Base-by-base conservation (phyloP, 2,797 vertebrate species). In the Aulostomus chinensis region DNA sequence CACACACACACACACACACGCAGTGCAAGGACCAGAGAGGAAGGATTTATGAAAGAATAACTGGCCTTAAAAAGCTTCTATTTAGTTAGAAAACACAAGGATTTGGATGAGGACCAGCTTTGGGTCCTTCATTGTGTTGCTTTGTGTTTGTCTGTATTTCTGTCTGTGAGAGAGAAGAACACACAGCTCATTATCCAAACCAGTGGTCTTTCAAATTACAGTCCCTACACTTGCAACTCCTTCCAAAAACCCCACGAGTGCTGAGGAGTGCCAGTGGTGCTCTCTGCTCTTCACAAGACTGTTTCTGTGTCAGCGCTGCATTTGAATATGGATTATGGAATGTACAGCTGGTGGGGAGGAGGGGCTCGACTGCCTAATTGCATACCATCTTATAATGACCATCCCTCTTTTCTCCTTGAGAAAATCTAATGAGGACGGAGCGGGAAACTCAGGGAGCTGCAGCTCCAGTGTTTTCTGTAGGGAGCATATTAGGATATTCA, bases 301-400 rank as follows among this genome's bases (percentile, higher is more conserved):
- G 53, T 64, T 78, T 75, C 49, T 83, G 49, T 54, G 60, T 76
- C 72, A 72, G 53, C 2, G 34, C 47, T 57, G 41, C 57, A 60
- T 73, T 64, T 78, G 70, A 81, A 83, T 77, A 76, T 84, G 68
- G 72, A 84, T 83, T 77, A 76, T 76, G 48, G 68, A 58, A 74
- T 68, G 58, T 77, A 56, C 52, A 62, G 61, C 66, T 76, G 58
- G 45, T 25, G 17, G 48, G 57, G 62, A 64, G 59, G 64, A 60
- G 59, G 55, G 32, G 55, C n/a, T 49, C 22, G 58, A 55, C 57
- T 47, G 46, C 45, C 57, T 86, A 76, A 85, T 82, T 82, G 76
- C 59, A 64, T 35, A 26, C 57, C 10, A n/a, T 37, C 45, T 78
- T 78, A 58, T 78, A 82, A 83, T 80, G 70, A 78, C 61, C 63